phyloP scores from a whole-genome alignment of 1,140 invertebrate genomes.

The Coenobita brevimanus region DNA sequence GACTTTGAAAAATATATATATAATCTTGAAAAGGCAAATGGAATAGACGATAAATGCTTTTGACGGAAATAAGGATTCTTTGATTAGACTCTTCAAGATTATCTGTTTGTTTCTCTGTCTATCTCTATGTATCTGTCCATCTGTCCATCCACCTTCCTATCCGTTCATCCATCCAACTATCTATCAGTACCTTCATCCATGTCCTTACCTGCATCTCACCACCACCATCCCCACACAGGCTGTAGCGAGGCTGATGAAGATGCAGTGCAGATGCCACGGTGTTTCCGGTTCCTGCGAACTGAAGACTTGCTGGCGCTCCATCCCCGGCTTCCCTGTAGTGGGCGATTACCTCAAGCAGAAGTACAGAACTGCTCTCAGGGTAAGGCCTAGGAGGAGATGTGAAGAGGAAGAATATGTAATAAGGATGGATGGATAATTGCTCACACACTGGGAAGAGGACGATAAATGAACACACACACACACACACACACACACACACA shows the following conservation, averaged over 20 bases:
- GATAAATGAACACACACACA: too few species aligned
- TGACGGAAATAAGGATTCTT: too few species aligned
- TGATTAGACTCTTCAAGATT: background rate
- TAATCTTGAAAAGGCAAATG: too few species aligned
- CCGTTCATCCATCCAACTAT: background rate
- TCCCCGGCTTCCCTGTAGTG: constrained; percentile 77
- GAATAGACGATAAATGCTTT: too few species aligned
- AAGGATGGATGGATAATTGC: too few species aligned
- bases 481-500: too few species aligned
- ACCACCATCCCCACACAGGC: constrained; percentile 71
- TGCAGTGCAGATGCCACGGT: constrained; percentile 80
- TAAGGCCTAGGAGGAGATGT: too few species aligned
- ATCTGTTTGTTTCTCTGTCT: background rate
- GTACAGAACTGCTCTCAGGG: constrained; percentile 74
- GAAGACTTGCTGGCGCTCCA: constrained; percentile 80
- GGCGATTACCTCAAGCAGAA: constrained; percentile 77
- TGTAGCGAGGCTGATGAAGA: constrained; percentile 75
- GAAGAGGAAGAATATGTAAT: too few species aligned
- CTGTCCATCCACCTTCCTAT: background rate
- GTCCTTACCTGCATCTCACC: too few species aligned
- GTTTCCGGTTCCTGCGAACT: constrained; percentile 81
- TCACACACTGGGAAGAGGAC: too few species aligned
- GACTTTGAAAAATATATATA: too few species aligned
- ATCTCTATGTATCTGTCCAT: background rate
- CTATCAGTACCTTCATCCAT: background rate